Evolutionary conservation across 35 echinoderm and acorn worm genomes (phyloP), one percentile per base, ranked within the genome.

Genomic region (Apostichopus californicus): DNA sequence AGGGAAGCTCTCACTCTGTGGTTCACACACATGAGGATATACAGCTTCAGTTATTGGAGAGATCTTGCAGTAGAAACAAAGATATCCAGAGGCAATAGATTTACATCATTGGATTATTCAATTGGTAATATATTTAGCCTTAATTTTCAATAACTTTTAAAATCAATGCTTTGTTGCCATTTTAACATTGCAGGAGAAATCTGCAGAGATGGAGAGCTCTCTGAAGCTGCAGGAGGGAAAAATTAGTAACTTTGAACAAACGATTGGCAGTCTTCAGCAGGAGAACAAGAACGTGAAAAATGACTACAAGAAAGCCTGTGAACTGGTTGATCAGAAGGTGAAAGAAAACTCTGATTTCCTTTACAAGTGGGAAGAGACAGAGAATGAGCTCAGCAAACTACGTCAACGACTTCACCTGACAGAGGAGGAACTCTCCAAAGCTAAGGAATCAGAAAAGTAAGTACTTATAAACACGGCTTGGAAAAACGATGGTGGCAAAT

Each of bases 291-390:
- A 56, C 1, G 60, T 97, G 6, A 91, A 93, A 57, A 86, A 23
- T 73, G 87, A 95, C 88, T 93, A 97, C 93, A 97, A 93, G 46
- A 97, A 93, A 64, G 94, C 92, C 55, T 97, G 96, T 89, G 77
- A 97, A 77, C 87, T 97, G 26, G 94, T 92, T 0, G 93, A 97
- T 77, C 24, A 56, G 14, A 97, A 91, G 54, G 89, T 57, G 3
- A 34, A 79, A 23, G 96, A 97, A 60, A 87, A 79, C 23, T 95
- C 79, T 5, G 93, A 97, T 65, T 81, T 97, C 26, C 22, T 95
- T 0, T 83, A 97, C 81, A 97, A 93, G 59, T 86, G 94, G 77
- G 78, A 97, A 57, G 81, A 89, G 56, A 83, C 82, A n/a, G 94
- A 95, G 61, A 79, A 23, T 17, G 96, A 97, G 70, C 56, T 95